These are phyloP conservation scores for Candoia aspera DNA, from an alignment of 2,113 vertebrate species.

Conservation along the genomic window DNA sequence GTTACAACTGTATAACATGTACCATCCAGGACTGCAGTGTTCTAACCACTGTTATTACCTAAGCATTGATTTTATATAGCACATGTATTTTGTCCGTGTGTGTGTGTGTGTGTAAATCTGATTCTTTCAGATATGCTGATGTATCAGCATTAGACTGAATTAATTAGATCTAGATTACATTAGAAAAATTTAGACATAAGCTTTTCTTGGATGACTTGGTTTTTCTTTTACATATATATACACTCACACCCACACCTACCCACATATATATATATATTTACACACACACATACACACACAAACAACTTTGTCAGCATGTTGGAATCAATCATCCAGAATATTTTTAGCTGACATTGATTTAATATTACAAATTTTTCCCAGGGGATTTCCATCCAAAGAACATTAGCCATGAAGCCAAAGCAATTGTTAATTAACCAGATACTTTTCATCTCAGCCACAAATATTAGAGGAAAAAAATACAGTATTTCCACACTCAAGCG, in stretches of 20 bases:
- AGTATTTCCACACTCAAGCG: slow-evolving; percentile 34
- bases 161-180: background rate
- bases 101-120: background rate
- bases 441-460: slow-evolving; percentile 52
- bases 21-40: background rate
- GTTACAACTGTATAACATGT: background rate
- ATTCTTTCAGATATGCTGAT: no score
- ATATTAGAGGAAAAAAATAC: slow-evolving; percentile 42
- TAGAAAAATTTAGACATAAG: background rate
- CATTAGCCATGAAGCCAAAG: slow-evolving; percentile 31
- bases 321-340: background rate
- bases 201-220: background rate
- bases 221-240: background rate
- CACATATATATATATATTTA: background rate
- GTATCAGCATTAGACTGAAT: no score
- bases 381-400: slow-evolving; percentile 24
- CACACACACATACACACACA: background rate
- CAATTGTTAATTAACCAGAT: slow-evolving; percentile 46
- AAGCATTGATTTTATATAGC: background rate
- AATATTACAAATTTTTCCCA: slow-evolving; percentile 13
- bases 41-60: background rate
- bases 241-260: background rate
- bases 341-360: slow-evolving; percentile 11
- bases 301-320: background rate
- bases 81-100: background rate